A percentile compares a stretch with the other conserved stretches of the same genome.
These are phyloP conservation scores for Elegia similella DNA, from an alignment of 2,888 invertebrate species.

Conservation along the genomic window DNA sequence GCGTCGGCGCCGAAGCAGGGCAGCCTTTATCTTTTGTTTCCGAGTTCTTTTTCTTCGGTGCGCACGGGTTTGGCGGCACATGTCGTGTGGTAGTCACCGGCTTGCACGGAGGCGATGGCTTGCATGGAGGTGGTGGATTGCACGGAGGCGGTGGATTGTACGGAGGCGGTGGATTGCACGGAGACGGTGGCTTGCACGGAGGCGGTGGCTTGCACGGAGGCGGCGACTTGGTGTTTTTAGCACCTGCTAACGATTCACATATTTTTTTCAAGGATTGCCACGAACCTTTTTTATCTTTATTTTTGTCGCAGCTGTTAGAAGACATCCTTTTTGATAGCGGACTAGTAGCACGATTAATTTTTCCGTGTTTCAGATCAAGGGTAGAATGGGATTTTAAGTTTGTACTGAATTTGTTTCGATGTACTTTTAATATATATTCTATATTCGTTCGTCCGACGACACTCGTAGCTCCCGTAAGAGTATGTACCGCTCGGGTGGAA, in stretches of 20 bases:
- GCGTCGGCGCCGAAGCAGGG: neutral
- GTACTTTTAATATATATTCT: neutral
- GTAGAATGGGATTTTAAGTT: neutral
- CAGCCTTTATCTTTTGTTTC: neutral
- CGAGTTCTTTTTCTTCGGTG: neutral
- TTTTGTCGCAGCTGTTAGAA: neutral
- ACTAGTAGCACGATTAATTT: conserved; percentile 1
- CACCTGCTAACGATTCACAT: conserved; percentile 8
- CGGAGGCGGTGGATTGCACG: neutral
- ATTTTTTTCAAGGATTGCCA: conserved; percentile 14
- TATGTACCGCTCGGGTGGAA: neutral
- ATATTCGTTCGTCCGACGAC: neutral
- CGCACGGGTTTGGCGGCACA: conserved; percentile 1
- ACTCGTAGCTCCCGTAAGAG: neutral
- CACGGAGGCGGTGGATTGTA: neutral
- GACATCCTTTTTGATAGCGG: neutral
- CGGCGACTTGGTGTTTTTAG: neutral
- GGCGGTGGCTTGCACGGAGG: neutral
- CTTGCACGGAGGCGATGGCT: neutral
- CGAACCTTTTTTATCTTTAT: neutral
- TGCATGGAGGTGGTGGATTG: neutral
- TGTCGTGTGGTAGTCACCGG: neutral
- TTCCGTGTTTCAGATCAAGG: neutral
- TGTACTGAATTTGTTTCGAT: neutral
- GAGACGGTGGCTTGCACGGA: too few species aligned